These are phyloP conservation scores for Martes martes DNA, from an alignment of 2,113 vertebrate species.

Conservation along the genomic window DNA sequence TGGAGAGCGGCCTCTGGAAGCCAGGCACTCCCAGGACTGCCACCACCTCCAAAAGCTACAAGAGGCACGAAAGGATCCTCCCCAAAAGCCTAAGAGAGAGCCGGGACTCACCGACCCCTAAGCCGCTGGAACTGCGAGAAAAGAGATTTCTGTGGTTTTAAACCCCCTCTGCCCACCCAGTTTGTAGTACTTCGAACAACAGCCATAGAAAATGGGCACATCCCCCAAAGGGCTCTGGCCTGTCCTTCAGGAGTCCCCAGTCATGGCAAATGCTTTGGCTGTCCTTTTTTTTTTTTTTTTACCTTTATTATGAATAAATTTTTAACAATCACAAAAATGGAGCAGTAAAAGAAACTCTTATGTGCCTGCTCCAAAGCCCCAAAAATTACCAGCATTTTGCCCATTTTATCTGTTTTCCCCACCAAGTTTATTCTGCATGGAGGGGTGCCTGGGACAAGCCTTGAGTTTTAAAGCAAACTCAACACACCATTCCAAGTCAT, in stretches of 20 bases:
- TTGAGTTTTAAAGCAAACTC: background rate
- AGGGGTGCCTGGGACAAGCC: background rate
- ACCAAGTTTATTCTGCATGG: background rate
- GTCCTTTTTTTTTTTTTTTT: background rate
- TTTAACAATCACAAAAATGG: slow-evolving; percentile 19
- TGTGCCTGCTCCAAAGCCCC: background rate
- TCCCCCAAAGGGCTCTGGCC: background rate
- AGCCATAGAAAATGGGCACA: background rate
- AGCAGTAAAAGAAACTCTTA: background rate
- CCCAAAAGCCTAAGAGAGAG: background rate
- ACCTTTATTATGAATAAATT: background rate
- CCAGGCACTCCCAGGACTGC: background rate
- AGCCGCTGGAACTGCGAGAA: background rate
- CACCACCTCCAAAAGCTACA: background rate
- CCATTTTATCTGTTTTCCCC: background rate
- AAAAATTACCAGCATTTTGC: background rate
- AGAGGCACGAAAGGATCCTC: background rate
- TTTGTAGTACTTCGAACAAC: background rate
- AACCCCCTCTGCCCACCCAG: too few relatives aligned
- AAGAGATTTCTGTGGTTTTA: background rate
- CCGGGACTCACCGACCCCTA: background rate
- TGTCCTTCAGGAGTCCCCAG: background rate
- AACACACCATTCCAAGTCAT: background rate
- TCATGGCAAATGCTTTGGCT: background rate
- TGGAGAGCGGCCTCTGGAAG: background rate